Conservation (phyloP, 2,888 invertebrate species). For the Oegoconia quadripuncta region DNA sequence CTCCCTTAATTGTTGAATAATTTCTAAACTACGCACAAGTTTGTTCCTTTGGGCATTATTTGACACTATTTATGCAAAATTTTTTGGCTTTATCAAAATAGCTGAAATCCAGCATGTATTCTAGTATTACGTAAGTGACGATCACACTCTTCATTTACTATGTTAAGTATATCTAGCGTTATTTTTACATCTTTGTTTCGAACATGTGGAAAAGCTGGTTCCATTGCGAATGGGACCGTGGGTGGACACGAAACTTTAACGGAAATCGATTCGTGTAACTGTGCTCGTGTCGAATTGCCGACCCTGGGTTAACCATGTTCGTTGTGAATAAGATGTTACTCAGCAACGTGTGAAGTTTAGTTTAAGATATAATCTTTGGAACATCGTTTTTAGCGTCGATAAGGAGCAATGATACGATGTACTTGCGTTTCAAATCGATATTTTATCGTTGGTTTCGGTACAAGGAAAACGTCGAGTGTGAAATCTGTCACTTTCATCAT, state of each 20-base stretch:
- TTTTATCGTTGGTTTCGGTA: too few relatives aligned
- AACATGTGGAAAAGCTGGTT: conserved; percentile 13
- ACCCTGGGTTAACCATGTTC: conserved; percentile 60
- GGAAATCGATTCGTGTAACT: conserved; percentile 57
- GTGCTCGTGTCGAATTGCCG: conserved; percentile 55
- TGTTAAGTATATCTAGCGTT: too few relatives aligned
- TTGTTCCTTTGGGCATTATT: background rate
- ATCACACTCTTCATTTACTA: too few relatives aligned
- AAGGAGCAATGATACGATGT: too few relatives aligned
- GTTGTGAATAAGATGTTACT: conserved; percentile 60
- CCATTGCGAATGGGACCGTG: conserved; percentile 40
- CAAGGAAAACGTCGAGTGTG: too few relatives aligned
- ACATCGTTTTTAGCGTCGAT: too few relatives aligned
- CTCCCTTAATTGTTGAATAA: too few relatives aligned
- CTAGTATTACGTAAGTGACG: conserved; percentile 1
- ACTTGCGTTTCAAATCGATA: too few relatives aligned
- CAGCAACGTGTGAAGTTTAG: conserved; percentile 3
- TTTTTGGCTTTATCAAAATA: background rate
- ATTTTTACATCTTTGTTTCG: conserved; percentile 6
- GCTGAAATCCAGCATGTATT: conserved; percentile 3
- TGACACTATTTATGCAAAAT: background rate
- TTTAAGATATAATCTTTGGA: too few relatives aligned
- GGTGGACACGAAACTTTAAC: conserved; percentile 60
- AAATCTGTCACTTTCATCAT: too few relatives aligned
- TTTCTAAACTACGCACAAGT: too few relatives aligned